Evolutionary conservation across 2,797 vertebrate genomes (phyloP), one percentile per base, ranked within the genome.

Genomic region (Kryptopterus vitreolus): DNA sequence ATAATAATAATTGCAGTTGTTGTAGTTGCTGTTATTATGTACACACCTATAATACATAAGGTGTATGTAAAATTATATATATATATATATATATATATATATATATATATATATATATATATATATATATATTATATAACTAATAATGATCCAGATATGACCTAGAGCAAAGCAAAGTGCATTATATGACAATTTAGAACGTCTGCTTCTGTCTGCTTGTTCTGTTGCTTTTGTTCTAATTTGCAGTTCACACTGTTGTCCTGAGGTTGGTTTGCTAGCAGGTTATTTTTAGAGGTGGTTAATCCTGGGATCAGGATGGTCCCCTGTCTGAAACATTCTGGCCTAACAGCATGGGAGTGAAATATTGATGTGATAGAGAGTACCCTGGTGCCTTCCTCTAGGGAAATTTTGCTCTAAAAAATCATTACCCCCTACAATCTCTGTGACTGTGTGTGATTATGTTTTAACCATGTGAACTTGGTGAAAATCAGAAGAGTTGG

Each of bases 361-460:
- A 87, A 87, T 85, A 87, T 87, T 87, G 79, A 87, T 87, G 84
- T 81, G 84, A 76, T 76, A 78, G 68, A 77, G 72, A 82, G 80
- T 77, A 77, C 76, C 82, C 46, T 61, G 79, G 63, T 69, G 26
- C 72, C 70, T 81, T 84, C 80, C 79, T 83, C 77, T 73, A 81
- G 86, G 81, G 82, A 83, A 81, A 63, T 63, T 84, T 87, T 87
- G 83, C 81, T 79, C 81, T 78, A 81, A 80, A 84, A 84, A 84
- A 83, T 65, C 81, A 75, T 84, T 79, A 80, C 50, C 72, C 73
- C 50, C 50, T 48, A 62, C 22, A 46, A 72, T 71, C 59, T 77
- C 69, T 76, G 43, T 76, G 46, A 77, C 43, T 53, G 62, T 82
- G 7, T 57, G 74, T 43, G 13, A 68, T 87, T 52, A 75, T 63